These are phyloP conservation scores for Hydroisotoma schaefferi DNA, from an alignment of 2,888 invertebrate genomes.

Conservation along the genomic window DNA sequence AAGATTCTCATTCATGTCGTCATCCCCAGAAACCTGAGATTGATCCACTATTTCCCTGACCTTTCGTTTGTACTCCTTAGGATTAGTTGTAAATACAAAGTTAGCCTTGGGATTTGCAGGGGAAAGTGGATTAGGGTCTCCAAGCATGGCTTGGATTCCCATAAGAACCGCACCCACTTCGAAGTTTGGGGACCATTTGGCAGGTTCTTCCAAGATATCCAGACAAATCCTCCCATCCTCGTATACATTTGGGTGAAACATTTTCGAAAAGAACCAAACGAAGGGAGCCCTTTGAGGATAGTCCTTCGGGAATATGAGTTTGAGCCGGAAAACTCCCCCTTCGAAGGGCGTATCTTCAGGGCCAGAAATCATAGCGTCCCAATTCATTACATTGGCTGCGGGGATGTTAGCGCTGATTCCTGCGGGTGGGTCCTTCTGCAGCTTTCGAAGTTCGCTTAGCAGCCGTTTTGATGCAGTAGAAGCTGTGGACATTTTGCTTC, in stretches of 20 bases:
- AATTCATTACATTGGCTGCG: slow-evolving; percentile 28
- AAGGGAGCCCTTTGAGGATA: slow-evolving; percentile 33
- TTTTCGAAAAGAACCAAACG: slow-evolving; percentile 23
- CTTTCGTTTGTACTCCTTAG: slow-evolving; percentile 19
- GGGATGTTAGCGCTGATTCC: slow-evolving; percentile 26
- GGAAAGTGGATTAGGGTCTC: slow-evolving; percentile 40
- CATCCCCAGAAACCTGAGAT: slow-evolving; percentile 4
- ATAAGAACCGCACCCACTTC: slow-evolving; percentile 30
- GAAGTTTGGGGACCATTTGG: slow-evolving; percentile 29
- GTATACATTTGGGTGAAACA: slow-evolving; percentile 44
- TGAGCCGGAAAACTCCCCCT: slow-evolving; percentile 30
- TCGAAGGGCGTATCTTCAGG: slow-evolving; percentile 37
- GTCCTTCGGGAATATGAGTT: slow-evolving; percentile 23
- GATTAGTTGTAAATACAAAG: slow-evolving; percentile 16
- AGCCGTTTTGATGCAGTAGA: slow-evolving; percentile 11
- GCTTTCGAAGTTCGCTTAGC: slow-evolving; percentile 11
- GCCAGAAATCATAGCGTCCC: slow-evolving; percentile 35
- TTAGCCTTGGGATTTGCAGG: slow-evolving; percentile 39
- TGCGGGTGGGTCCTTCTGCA: slow-evolving; percentile 21
- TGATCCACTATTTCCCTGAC: slow-evolving; percentile 21
- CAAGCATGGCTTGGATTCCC: slow-evolving; percentile 37
- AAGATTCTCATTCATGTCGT: neutral
- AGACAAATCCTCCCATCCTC: slow-evolving; percentile 34
- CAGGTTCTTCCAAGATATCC: slow-evolving; percentile 30
- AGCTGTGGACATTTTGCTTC: no score